phyloP scores from a whole-genome alignment of 2,113 vertebrate genomes.

The Urocolius indicus region DNA sequence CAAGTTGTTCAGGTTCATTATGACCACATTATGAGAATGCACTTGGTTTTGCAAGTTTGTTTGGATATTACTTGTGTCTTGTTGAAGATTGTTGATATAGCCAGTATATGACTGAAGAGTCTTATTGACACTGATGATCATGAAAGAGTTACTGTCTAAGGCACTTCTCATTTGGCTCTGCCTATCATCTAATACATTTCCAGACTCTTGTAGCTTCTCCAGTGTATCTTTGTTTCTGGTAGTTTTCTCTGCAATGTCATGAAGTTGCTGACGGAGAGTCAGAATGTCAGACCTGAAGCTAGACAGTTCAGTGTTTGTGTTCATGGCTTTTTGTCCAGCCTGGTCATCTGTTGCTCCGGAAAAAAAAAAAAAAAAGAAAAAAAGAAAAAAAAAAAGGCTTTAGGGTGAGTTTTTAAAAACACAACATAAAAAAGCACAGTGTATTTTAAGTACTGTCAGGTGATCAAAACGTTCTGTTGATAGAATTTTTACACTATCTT shows the following conservation, averaged over 20 bases:
- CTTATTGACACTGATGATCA: conserved; percentile 87
- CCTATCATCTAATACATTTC: conserved; percentile 81
- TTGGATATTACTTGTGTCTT: conserved; percentile 87
- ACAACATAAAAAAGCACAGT: background rate
- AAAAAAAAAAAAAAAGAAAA: background rate
- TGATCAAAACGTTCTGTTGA: background rate
- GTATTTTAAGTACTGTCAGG: background rate
- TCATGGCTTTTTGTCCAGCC: conserved; percentile 88
- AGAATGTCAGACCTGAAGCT: conserved; percentile 89
- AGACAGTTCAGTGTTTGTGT: conserved; percentile 91
- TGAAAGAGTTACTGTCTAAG: conserved; percentile 86
- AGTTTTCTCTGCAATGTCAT: conserved; percentile 87
- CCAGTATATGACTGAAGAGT: conserved; percentile 87
- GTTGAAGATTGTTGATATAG: conserved; percentile 86
- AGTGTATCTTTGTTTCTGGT: conserved; percentile 87
- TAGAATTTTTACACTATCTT: background rate
- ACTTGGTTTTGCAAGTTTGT: conserved; percentile 86
- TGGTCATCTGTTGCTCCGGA: conserved; percentile 83
- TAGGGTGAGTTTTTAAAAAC: background rate
- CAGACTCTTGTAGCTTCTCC: conserved; percentile 87
- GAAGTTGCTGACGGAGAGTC: conserved; percentile 88
- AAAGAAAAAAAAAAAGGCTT: background rate
- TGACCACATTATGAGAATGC: conserved; percentile 83
- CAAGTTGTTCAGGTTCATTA: conserved; percentile 88
- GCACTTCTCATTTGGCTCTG: conserved; percentile 88